Evolutionary conservation across 2,797 vertebrate genomes (phyloP).

Genomic region (Naso thynnoides): DNA sequence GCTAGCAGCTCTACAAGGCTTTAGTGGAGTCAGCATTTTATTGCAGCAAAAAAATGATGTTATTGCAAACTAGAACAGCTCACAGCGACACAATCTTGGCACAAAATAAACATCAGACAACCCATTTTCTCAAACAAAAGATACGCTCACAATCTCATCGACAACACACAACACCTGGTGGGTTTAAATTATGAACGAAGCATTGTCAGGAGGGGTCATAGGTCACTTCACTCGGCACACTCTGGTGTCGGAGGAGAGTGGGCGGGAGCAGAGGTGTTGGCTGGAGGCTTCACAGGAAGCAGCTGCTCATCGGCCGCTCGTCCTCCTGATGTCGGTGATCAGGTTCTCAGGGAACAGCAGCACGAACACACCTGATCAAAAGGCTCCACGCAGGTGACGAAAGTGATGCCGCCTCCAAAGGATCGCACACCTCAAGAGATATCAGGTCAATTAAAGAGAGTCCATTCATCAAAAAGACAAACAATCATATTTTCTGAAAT

Average conservation of each 20-base stretch:
- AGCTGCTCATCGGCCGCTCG: slow-evolving; percentile 59
- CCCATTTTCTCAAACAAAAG: neutral
- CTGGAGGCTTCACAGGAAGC: slow-evolving; percentile 60
- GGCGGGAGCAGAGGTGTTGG: slow-evolving; percentile 31
- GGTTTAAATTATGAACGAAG: slow-evolving; percentile 65
- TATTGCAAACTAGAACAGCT: too few relatives aligned
- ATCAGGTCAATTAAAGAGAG: neutral
- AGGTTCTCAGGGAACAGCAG: slow-evolving; percentile 17
- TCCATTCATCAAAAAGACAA: neutral
- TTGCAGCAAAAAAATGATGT: too few relatives aligned
- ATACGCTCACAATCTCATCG: neutral
- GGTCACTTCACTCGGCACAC: slow-evolving; percentile 30
- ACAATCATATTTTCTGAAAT: neutral
- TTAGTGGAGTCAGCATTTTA: too few relatives aligned
- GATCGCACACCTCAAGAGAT: neutral
- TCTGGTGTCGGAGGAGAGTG: slow-evolving; percentile 32
- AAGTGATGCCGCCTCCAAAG: neutral
- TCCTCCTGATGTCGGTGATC: slow-evolving; percentile 34
- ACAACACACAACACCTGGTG: slow-evolving; percentile 53
- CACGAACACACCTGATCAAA: neutral
- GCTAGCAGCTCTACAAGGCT: too few relatives aligned
- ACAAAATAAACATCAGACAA: neutral
- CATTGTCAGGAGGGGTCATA: slow-evolving; percentile 41
- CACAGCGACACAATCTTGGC: neutral
- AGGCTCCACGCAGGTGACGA: neutral